Evolutionary conservation across 2,113 vertebrate species (phyloP).

Genomic region (Sapayoa aenigma): DNA sequence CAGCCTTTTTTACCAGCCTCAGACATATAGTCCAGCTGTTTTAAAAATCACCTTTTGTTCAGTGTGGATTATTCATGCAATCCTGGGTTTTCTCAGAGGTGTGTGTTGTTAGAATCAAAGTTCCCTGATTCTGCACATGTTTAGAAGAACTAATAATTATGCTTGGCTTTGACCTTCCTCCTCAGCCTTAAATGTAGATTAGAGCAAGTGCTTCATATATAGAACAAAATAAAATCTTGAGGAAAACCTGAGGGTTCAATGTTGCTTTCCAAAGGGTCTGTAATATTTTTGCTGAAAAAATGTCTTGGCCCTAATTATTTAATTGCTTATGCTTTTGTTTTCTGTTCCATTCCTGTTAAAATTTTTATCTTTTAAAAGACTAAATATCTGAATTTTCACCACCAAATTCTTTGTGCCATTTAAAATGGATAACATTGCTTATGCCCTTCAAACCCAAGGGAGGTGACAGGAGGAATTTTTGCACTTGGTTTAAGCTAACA

Average conservation of each 20-base stretch:
- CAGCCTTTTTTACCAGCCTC: neutral
- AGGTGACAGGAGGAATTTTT: neutral
- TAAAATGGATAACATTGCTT: neutral
- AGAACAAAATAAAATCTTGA: neutral
- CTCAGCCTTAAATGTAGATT: neutral
- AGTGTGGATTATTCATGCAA: neutral
- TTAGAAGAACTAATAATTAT: neutral
- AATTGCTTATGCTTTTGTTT: neutral
- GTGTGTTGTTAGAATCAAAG: neutral
- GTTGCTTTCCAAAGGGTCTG: neutral
- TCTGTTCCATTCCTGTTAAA: neutral
- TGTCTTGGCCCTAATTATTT: neutral
- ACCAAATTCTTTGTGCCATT: neutral
- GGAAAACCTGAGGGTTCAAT: neutral
- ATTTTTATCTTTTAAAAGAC: neutral
- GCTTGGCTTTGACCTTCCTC: neutral
- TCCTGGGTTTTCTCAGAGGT: neutral
- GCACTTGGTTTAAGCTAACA: slow-evolving; percentile 25
- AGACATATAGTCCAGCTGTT: neutral
- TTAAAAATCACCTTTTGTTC: neutral
- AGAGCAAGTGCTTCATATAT: neutral
- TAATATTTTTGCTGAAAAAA: neutral
- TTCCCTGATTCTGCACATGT: neutral
- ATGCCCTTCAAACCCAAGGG: neutral
- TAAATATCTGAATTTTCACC: neutral